Percentiles rank a stretch among this genome's conserved stretches.
Evolutionary conservation across 1,140 invertebrate genomes (phyloP).

Genomic region (Drosophila navojoa): DNA sequence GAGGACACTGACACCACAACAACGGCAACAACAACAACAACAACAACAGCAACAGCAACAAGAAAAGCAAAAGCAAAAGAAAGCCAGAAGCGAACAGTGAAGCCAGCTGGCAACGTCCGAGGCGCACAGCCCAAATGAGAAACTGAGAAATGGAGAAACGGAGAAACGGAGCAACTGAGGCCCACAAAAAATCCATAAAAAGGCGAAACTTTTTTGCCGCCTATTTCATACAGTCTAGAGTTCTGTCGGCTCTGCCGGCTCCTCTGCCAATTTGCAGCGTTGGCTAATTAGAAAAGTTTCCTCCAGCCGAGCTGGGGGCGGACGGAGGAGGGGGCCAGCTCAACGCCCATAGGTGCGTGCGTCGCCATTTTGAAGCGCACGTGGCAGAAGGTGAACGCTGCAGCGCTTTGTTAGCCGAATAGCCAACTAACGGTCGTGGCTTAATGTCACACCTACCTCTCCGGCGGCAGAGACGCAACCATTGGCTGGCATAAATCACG

Average conservation of each 20-base stretch:
- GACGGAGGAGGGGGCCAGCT: constrained; percentile 14
- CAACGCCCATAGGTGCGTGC: constrained; percentile 66
- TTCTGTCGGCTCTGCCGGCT: neutral
- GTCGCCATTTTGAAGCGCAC: constrained; percentile 77
- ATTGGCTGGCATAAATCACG: constrained; percentile 84
- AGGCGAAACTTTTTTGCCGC: constrained; percentile 64
- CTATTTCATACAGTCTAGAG: constrained; percentile 7
- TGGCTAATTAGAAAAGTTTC: constrained; percentile 75
- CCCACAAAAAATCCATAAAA: constrained; percentile 73
- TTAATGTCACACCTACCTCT: constrained; percentile 80
- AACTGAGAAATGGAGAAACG: constrained; percentile 12
- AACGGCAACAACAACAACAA: constrained; percentile 27
- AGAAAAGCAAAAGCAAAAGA: constrained; percentile 7
- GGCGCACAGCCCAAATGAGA: neutral
- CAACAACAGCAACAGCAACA: constrained; percentile 16
- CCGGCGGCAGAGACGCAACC: constrained; percentile 74
- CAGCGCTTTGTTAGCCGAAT: constrained; percentile 50
- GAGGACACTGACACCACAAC: constrained; percentile 79
- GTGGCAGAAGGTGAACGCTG: constrained; percentile 53
- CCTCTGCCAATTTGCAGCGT: constrained; percentile 28
- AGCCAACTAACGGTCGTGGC: constrained; percentile 55
- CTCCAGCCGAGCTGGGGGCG: too few relatives aligned
- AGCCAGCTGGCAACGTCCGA: constrained; percentile 35
- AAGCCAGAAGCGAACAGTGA: constrained; percentile 4
- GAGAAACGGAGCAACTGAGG: constrained; percentile 8